Conservation (phyloP, 2,113 vertebrate species). For the Noturus placidus region DNA sequence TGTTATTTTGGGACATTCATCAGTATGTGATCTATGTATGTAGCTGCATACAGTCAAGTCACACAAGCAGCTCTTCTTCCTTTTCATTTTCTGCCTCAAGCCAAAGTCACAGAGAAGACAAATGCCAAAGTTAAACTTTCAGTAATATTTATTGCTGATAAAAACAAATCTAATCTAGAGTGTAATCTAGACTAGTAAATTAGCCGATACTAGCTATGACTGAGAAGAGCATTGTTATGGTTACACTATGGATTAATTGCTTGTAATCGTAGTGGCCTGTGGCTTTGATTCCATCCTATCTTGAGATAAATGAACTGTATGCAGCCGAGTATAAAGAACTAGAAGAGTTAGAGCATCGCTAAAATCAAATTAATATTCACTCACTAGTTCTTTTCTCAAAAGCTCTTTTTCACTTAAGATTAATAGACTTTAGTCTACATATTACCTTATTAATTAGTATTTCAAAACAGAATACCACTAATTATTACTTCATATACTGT, state of each 20-base stretch:
- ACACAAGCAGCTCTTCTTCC: neutral
- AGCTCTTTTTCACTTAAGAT: neutral
- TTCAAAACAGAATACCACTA: neutral
- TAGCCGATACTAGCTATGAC: neutral
- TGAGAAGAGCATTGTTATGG: neutral
- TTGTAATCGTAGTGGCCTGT: neutral
- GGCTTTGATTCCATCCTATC: neutral
- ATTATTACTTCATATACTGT: neutral
- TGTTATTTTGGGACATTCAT: neutral
- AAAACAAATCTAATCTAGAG: neutral
- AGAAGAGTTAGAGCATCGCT: neutral
- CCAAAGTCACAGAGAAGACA: neutral
- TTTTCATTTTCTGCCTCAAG: neutral
- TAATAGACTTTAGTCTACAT: neutral
- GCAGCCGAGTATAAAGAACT: neutral
- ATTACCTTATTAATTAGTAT: neutral
- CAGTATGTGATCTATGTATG: neutral
- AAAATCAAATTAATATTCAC: neutral
- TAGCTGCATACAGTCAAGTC: neutral
- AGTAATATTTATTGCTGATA: neutral
- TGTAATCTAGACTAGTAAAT: too few species aligned
- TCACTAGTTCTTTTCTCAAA: neutral
- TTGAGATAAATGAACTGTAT: neutral
- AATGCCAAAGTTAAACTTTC: neutral
- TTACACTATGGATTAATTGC: neutral